Conservation (phyloP, 1,140 invertebrate genomes). For the Drosophila ogumai region DNA sequence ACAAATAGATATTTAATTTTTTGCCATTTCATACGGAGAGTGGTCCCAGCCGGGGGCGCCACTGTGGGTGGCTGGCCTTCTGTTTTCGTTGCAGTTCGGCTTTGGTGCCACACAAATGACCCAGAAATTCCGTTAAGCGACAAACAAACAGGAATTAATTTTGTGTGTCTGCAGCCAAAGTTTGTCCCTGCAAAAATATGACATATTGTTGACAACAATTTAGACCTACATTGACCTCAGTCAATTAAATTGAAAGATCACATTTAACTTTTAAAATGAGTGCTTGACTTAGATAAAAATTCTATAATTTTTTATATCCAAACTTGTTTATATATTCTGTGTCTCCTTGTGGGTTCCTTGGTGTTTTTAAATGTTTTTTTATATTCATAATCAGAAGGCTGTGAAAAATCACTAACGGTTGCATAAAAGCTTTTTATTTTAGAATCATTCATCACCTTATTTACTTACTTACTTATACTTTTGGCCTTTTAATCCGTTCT, state of each 20-base stretch:
- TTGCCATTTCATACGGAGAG: slow-evolving; percentile 57
- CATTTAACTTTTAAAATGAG: background rate
- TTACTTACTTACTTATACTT: no score
- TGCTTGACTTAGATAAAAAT: background rate
- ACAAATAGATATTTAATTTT: slow-evolving; percentile 82
- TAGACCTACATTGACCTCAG: background rate
- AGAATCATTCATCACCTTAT: background rate
- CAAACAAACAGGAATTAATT: slow-evolving; percentile 72
- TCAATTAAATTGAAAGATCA: background rate
- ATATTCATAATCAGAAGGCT: background rate
- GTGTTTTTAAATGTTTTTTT: no score
- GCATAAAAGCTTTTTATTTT: background rate
- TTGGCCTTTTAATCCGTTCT: background rate
- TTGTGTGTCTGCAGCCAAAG: slow-evolving; percentile 39
- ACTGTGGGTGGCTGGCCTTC: slow-evolving; percentile 4
- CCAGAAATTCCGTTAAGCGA: slow-evolving; percentile 42
- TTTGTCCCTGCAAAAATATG: slow-evolving; percentile 11
- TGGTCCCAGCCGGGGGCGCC: slow-evolving; percentile 23
- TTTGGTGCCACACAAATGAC: slow-evolving; percentile 36
- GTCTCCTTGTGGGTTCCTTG: no score
- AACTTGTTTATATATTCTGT: no score
- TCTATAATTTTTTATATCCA: no score
- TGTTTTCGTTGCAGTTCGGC: slow-evolving; percentile 16
- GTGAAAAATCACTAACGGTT: background rate
- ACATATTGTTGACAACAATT: slow-evolving; percentile 11